Conservation (phyloP, 53 echinoderm and acorn worm genomes). For the Crossaster papposus region DNA sequence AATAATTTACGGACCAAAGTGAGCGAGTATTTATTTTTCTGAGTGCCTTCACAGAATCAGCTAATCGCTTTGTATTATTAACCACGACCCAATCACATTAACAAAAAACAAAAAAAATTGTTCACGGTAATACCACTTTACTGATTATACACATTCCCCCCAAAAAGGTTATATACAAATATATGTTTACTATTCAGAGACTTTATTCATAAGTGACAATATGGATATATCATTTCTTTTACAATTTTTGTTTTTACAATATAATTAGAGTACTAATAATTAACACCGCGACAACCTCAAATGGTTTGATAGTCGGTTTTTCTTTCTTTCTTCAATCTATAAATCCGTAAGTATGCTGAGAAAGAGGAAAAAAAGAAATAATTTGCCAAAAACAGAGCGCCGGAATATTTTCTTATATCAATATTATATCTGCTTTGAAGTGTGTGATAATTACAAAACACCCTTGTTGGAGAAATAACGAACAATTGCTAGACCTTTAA, state of each 20-base stretch:
- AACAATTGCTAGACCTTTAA: not conserved
- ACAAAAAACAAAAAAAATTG: slow-evolving; percentile 34
- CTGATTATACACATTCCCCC: slow-evolving; percentile 8
- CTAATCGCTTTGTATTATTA: slow-evolving; percentile 10
- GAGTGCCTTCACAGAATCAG: slow-evolving; percentile 15
- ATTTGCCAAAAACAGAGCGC: too few relatives aligned
- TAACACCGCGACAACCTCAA: not conserved
- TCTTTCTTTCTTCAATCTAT: too few relatives aligned
- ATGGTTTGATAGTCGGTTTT: not conserved
- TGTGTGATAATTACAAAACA: too few relatives aligned
- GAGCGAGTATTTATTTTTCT: slow-evolving; percentile 48
- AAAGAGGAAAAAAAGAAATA: too few relatives aligned
- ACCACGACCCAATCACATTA: slow-evolving; percentile 25
- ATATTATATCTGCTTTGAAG: too few relatives aligned
- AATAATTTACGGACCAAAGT: slow-evolving; percentile 26
- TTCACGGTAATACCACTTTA: not conserved
- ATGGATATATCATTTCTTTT: not conserved
- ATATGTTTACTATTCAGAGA: slow-evolving; percentile 14
- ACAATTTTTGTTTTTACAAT: not conserved
- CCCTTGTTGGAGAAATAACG: too few relatives aligned
- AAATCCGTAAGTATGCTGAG: too few relatives aligned
- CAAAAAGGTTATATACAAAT: slow-evolving; percentile 7
- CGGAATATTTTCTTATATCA: too few relatives aligned
- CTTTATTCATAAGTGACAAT: slow-evolving; percentile 42
- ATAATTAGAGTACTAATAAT: not conserved